phyloP scores from a whole-genome alignment of 2,888 invertebrate species.

The Helobdella robusta region DNA sequence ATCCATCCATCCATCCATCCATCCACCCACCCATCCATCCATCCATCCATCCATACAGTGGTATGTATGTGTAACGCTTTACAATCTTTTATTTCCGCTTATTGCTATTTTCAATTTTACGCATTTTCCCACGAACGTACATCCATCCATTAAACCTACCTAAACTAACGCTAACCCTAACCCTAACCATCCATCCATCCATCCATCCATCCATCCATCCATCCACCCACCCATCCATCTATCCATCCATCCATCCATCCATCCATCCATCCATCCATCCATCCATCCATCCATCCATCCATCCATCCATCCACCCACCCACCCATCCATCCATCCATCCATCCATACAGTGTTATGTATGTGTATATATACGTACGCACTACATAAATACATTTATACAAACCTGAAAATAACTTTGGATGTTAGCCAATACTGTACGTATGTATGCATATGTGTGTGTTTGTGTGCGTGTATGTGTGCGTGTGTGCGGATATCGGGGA shows the following conservation, averaged over 20 bases:
- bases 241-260: neutral
- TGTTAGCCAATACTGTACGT: neutral
- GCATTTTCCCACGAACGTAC: too few species aligned
- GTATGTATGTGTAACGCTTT: too few species aligned
- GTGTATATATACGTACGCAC: neutral
- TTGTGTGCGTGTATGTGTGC: too few species aligned
- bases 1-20: too few species aligned
- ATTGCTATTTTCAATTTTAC: neutral
- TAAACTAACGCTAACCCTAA: neutral
- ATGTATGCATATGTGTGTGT: too few species aligned
- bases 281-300: neutral
- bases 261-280: slow-evolving; percentile 4
- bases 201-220: neutral
- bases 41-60: too few species aligned
- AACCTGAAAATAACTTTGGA: neutral
- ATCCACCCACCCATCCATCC: too few species aligned
- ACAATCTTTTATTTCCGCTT: too few species aligned
- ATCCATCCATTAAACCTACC: neutral
- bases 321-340: too few species aligned
- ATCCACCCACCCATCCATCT: too few species aligned
- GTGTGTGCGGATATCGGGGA: slow-evolving; percentile 4
- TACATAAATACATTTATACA: too few species aligned
- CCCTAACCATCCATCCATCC: neutral
- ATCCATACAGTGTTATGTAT: neutral
- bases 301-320: too few species aligned